phyloP scores from a whole-genome alignment of 2,113 vertebrate genomes.

The Serilophus lunatus region DNA sequence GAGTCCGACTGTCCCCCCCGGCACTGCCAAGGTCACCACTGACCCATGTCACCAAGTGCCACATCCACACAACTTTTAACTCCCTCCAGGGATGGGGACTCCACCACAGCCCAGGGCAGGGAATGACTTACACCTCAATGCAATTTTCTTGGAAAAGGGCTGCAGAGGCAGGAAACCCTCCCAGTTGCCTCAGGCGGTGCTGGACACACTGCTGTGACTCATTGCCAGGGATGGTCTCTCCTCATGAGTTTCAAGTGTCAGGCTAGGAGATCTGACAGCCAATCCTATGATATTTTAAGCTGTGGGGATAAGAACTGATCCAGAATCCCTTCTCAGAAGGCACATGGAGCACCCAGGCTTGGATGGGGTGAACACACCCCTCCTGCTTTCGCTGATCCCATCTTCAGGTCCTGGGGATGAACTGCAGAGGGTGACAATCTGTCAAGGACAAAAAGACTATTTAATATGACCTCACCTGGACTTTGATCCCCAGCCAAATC shows the following conservation, averaged over 20 bases:
- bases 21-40: not conserved
- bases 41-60: not conserved
- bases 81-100: not conserved
- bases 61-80: not conserved
- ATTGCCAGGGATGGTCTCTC: not conserved
- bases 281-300: not conserved
- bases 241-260: not conserved
- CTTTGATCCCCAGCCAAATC: not conserved
- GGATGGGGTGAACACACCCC: not conserved
- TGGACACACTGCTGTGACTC: not conserved
- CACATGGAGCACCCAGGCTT: not conserved
- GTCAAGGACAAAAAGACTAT: not conserved
- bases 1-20: not conserved
- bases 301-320: not conserved
- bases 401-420: not conserved
- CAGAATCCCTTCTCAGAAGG: not conserved
- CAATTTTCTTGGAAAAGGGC: not conserved
- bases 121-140: not conserved
- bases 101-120: not conserved
- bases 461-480: not conserved
- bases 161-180: not conserved
- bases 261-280: not conserved
- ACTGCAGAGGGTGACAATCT: not conserved
- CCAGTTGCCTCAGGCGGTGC: not conserved
- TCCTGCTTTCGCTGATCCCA: not conserved